Base-by-base conservation (phyloP, 2,888 invertebrate genomes). In the Priocnemis perturbator region DNA sequence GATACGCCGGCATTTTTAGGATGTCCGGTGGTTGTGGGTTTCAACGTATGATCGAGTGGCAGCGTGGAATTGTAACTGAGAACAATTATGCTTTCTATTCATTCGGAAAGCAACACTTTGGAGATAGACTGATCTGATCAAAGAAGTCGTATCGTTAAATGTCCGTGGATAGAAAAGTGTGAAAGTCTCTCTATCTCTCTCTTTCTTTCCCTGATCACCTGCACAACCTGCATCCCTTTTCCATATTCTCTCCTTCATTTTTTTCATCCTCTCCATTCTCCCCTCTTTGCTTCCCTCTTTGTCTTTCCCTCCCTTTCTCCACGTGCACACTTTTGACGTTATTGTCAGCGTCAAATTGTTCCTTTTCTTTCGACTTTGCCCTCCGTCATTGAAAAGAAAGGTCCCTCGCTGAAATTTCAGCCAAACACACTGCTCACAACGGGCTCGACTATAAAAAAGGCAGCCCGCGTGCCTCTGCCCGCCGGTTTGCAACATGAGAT, bases 391-490 rank as follows among this genome's bases (percentile, higher is more conserved):
- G 21, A n/a, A 50, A 50, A 11, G 19, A 30, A 15, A 55, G 57
- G 57, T 11, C 59, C 67, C 69, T 76, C 79, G 78, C 78, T 84
- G 83, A 83, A 84, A 85, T 85, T 85, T 84, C 81, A 85, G 82
- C 77, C 77, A 76, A 73, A 76, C 76, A 76, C 74, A 71, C 71
- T 73, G 70, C 69, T 69, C 74, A 67, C 74, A 77, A 71, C 60
- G 73, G 77, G 69, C 72, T 76, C 67, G 75, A 52, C 70, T 69
- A 76, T 75, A 78, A 82, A 79, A 77, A 81, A 81, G 76, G 71
- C 67, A 70, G 68, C 69, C 74, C 37, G 37, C 57, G 65, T 73
- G 67, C 66, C 67, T 64, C 64, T 60, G 71, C 55, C 60, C 60
- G 61, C 63, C 71, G 71, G 66, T 67, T 74, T 74, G 79, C 77